Evolutionary conservation across 2,888 invertebrate species (phyloP), one percentile per base, ranked within the genome.

Genomic region (Philhelius pedissequus): DNA sequence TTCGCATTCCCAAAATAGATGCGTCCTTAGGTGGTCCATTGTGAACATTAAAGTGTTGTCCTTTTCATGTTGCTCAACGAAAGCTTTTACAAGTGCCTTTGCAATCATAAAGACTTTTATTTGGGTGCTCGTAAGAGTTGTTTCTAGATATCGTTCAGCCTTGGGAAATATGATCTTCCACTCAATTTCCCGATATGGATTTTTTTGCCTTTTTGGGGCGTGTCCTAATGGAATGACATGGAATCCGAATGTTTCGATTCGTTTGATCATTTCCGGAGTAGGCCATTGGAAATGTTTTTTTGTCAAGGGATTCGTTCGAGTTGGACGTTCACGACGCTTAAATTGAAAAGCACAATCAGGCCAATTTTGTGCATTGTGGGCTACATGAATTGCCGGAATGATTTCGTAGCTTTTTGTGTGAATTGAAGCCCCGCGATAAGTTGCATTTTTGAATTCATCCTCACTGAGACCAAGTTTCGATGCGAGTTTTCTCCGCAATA

Each of bases 101-200:
- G 95, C 91, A 87, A 96, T 94, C 86, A 96, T 92, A 88, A 95
- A 95, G 75, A 95, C 94, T 80, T 95, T 93, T 52, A 95, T 93
- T 88, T 97, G 97, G 0, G 94, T 93, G 88, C 94, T 94, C 0
- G 94, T 94, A 89, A 96, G 92, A 86, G 94, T 94, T 15, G 94
- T 94, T 89, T 96, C 95, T 86, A 97, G 91, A 88, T 94, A 95
- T 25, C 94, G 93, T 90, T 96, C 96, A 0, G 95, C 96, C 70
- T 94, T 94, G 0, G 96, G 96, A 89, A 96, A 97, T 45, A 93
- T 93, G 3, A 96, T 92, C 90, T 94, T 95, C 97, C 97, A 97
- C 90, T 97, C 96, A 20, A 96, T 91, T 77, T 94, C 93, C 60
- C 94, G 93, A 35, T 94, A 93, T 0, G 93, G 92, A 89, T 95